phyloP scores from a whole-genome alignment of 2,113 vertebrate species.

The Cryptotis parvus region DNA sequence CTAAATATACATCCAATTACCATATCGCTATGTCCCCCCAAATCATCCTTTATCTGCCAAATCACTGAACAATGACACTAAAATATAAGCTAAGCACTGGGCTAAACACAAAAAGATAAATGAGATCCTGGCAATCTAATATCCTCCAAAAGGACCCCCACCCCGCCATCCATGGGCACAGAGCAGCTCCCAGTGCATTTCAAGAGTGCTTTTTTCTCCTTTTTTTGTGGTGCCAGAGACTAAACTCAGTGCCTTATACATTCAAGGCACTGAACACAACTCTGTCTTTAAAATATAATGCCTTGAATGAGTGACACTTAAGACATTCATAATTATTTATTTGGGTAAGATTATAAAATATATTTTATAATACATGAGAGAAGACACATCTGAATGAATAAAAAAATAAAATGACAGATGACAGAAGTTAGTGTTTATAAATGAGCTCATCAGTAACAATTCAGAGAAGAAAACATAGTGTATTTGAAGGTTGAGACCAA shows the following conservation, averaged over 20 bases:
- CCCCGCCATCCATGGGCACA: too few relatives aligned
- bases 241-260: too few relatives aligned
- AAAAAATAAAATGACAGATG: slow-evolving; percentile 65
- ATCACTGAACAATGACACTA: background rate
- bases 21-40: background rate
- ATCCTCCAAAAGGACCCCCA: too few relatives aligned
- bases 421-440: slow-evolving; percentile 85
- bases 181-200: too few relatives aligned
- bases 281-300: background rate
- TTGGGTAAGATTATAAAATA: slow-evolving; percentile 85
- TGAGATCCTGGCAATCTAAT: background rate
- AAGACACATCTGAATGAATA: slow-evolving; percentile 71
- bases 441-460: slow-evolving; percentile 69
- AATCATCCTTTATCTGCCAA: background rate
- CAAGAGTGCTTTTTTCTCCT: background rate
- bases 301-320: background rate
- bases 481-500: slow-evolving; percentile 54
- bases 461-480: slow-evolving; percentile 55
- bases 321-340: slow-evolving; percentile 73
- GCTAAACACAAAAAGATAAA: background rate
- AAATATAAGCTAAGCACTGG: background rate
- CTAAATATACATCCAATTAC: background rate
- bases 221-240: too few relatives aligned
- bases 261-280: too few relatives aligned
- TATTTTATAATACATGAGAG: slow-evolving; percentile 77